Evolutionary conservation across 2,888 invertebrate genomes (phyloP).

Genomic region (Nymphalis urticae): DNA sequence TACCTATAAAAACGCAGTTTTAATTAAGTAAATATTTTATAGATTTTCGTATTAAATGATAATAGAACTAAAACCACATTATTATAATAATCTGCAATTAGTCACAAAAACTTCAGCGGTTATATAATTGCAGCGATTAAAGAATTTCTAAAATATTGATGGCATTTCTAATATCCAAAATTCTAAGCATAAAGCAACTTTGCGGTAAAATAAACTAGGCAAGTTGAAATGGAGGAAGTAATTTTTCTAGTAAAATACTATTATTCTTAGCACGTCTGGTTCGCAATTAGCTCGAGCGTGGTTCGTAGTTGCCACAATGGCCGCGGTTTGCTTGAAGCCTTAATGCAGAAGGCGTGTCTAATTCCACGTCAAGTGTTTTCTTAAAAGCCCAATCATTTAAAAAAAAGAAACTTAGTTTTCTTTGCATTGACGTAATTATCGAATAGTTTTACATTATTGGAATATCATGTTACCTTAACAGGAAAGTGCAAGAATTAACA

Average conservation of each 20-base stretch:
- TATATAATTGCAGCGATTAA: too few relatives aligned
- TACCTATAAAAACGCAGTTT: too few relatives aligned
- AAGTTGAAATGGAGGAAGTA: constrained; percentile 42
- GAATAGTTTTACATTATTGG: too few relatives aligned
- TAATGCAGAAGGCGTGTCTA: constrained; percentile 62
- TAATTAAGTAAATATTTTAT: too few relatives aligned
- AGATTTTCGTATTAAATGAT: too few relatives aligned
- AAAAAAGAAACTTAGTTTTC: neutral
- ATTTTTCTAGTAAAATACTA: constrained; percentile 45
- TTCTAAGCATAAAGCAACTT: constrained; percentile 24
- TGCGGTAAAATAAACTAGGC: constrained; percentile 43
- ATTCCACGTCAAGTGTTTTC: constrained; percentile 60
- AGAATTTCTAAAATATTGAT: neutral
- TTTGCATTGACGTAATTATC: neutral
- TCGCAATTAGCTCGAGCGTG: constrained; percentile 59
- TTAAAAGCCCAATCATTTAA: constrained; percentile 37
- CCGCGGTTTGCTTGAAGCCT: constrained; percentile 45
- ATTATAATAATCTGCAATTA: too few relatives aligned
- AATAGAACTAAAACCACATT: too few relatives aligned
- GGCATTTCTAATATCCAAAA: constrained; percentile 10
- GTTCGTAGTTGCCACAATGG: constrained; percentile 49
- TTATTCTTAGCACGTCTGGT: constrained; percentile 62
- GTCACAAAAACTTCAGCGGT: too few relatives aligned
- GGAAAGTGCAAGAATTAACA: too few relatives aligned
- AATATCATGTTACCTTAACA: too few relatives aligned